A percentile compares a stretch with the other conserved stretches of the same genome.
phyloP scores from a whole-genome alignment of 2,888 invertebrate genomes.

The Lumbricus terrestris region DNA sequence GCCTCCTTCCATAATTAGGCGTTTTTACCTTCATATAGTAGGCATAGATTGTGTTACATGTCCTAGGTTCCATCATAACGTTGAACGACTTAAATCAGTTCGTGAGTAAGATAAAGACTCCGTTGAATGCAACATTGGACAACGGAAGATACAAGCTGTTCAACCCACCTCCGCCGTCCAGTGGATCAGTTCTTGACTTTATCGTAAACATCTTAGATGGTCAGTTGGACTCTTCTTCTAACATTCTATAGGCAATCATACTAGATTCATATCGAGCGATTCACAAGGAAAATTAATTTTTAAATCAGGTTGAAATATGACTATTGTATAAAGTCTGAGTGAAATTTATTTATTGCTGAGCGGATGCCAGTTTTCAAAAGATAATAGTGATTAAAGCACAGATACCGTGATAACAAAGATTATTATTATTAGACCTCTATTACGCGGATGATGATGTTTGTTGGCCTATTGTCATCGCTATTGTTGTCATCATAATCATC shows the following conservation, averaged over 20 bases:
- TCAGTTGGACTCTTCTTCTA: not conserved
- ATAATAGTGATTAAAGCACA: too few relatives aligned
- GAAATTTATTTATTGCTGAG: not conserved
- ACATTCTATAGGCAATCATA: not conserved
- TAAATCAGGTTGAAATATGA: not conserved
- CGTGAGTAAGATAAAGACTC: conserved; percentile 12
- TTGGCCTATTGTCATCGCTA: too few relatives aligned
- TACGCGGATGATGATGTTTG: too few relatives aligned
- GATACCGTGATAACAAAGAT: too few relatives aligned
- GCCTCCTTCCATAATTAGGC: not conserved
- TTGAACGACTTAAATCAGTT: not conserved
- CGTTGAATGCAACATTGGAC: not conserved
- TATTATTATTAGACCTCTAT: too few relatives aligned
- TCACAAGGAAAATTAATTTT: not conserved
- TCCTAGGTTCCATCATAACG: not conserved
- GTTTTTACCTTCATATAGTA: not conserved
- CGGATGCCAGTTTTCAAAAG: too few relatives aligned
- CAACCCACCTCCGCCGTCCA: conserved; percentile 30
- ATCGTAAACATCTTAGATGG: conserved; percentile 32
- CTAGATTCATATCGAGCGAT: not conserved
- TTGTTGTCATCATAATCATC: too few relatives aligned
- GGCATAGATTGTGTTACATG: not conserved
- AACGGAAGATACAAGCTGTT: conserved; percentile 22
- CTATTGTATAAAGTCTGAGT: not conserved
- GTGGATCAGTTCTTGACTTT: conserved; percentile 30